Evolutionary conservation across 2,797 vertebrate species (phyloP), one percentile per base, ranked within the genome.

Genomic region (Smutsia gigantea): DNA sequence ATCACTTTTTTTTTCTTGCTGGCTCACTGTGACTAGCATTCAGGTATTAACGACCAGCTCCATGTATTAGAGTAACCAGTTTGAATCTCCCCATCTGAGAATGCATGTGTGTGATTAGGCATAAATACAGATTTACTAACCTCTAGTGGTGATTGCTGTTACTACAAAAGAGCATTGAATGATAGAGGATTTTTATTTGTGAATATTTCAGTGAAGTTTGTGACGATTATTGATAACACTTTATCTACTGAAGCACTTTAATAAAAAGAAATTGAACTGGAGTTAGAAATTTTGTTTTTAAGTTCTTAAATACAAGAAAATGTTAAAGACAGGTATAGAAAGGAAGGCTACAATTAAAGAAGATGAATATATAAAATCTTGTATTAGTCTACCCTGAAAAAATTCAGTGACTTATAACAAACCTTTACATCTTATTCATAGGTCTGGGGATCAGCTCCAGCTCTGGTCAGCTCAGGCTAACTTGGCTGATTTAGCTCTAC

Each of bases 221-320:
- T 83, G 61, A 69, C 94, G 72, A 96, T 78, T 94, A 57, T 84
- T 94, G 64, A 53, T 93, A 84, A 83, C 57, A 93, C 27, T 97
- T 96, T 85, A 92, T 94, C 86, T 94, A 85, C 92, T 88, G 34
- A 93, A 94, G 87, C 55, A 96, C 95, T 97, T 96, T 96, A 97
- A 98, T 97, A 97, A 97, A 97, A 82, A 92, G 25, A 84, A 96
- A 94, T 84, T 94, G 49, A 81, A 69, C 72, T 95, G 69, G 61
- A 95, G 61, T 87, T 95, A 93, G 74, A 96, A 90, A 87, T 75
- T 63, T 89, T 59, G 27, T 89, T 42, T 94, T 90, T 92, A 78
- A 96, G 71, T 89, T 95, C 83, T 93, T 96, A 66, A 84, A 51
- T 53, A 83, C 29, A 92, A 78, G 39, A 72, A 31, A 92, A 72